Evolutionary conservation across 2,888 invertebrate species (phyloP), one percentile per base, ranked within the genome.

Genomic region (Lumbricus terrestris): DNA sequence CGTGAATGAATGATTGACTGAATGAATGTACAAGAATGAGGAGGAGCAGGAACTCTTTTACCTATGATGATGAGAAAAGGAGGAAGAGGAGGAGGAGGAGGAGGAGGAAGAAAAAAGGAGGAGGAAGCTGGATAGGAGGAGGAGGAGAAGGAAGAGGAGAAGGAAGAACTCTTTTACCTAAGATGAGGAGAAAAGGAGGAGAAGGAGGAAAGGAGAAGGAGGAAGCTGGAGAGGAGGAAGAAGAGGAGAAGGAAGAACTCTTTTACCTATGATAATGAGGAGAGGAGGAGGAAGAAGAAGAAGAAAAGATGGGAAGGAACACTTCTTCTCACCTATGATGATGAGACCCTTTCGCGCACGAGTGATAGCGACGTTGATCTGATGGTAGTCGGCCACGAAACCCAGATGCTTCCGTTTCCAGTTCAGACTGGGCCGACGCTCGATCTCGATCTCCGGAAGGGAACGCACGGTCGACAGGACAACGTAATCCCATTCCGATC

Each of bases 321-420:
- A n/a, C n/a, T n/a, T n/a, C n/a, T n/a, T n/a, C n/a, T n/a, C n/a
- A n/a, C n/a, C n/a, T n/a, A n/a, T n/a, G n/a, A n/a, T 93, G 88
- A 94, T 92, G 11, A 94, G 92, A 37, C 94, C 94, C 89, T 93
- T 92, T 89, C 92, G 93, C 2, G 94, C 94, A 88, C 94, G 91
- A 16, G 94, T 94, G 69, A 94, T 89, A n/a, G 94, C 94, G 40
- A 94, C 92, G 90, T 94, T 94, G 47, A 93, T 93, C 91, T 94
- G 94, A 90, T 94, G 93, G 15, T 92, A 91, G 91, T 94, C 94
- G 11, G 93, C 93, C 29, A 94, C 94, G 90, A 94, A 94, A 6
- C 94, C 94, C 29, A 94, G 93, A 89, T 94, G 93, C 42, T 92
- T 92, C 40, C 92, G 92, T 88, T 93, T 93, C 94, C 94, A 94